These are phyloP conservation scores for Sialis fuliginosa DNA, from an alignment of 2,888 invertebrate species.

Conservation along the genomic window DNA sequence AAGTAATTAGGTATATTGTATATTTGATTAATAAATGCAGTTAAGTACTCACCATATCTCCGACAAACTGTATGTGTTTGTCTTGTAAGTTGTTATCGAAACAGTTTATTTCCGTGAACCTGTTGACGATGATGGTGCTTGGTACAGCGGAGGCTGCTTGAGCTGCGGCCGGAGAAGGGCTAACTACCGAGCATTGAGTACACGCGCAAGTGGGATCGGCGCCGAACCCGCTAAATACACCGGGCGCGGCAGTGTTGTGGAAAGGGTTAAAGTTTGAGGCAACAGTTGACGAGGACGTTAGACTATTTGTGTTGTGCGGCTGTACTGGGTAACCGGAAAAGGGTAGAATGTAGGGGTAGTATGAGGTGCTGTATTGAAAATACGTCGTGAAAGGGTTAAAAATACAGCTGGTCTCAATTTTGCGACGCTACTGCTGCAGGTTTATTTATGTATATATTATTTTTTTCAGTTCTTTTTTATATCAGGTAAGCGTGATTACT, in stretches of 20 bases:
- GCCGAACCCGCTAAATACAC: slow-evolving; percentile 6
- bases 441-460: too few relatives aligned
- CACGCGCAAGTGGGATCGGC: slow-evolving; percentile 13
- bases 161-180: slow-evolving; percentile 1
- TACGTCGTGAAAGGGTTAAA: slow-evolving; percentile 25
- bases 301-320: slow-evolving; percentile 1
- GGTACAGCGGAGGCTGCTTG: slow-evolving; percentile 14
- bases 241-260: slow-evolving; percentile 1
- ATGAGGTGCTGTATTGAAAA: slow-evolving; percentile 27
- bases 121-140: slow-evolving; percentile 26
- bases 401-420: too few relatives aligned
- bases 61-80: slow-evolving; percentile 3
- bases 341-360: slow-evolving; percentile 29
- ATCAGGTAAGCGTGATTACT: too few relatives aligned
- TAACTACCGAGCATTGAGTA: background rate
- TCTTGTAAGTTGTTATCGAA: slow-evolving; percentile 19
- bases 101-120: slow-evolving; percentile 29
- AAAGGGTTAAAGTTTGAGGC: background rate
- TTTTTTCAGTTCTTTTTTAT: too few relatives aligned
- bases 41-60: slow-evolving; percentile 5
- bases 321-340: slow-evolving; percentile 5
- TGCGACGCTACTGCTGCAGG: too few relatives aligned
- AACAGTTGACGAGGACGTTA: background rate
- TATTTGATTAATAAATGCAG: background rate
- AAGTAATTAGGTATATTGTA: background rate